Evolutionary conservation across 2,113 vertebrate species (phyloP).

Genomic region (Gallinago paraguaiae): DNA sequence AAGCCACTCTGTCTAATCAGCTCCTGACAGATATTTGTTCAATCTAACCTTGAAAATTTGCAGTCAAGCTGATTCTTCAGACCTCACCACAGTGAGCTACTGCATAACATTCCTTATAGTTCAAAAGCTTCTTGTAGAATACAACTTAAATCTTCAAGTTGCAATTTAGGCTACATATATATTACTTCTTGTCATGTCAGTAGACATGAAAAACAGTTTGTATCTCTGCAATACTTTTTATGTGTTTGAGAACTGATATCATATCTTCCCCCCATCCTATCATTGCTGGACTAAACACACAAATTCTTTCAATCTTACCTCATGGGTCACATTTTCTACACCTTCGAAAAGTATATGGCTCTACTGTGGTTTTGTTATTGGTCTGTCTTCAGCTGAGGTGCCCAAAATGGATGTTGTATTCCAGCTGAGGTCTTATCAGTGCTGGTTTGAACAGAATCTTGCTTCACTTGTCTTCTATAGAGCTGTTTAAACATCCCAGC

Average conservation of each 20-base stretch:
- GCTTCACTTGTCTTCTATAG: background rate
- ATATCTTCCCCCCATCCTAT: background rate
- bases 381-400: background rate
- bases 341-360: background rate
- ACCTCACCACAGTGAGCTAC: background rate
- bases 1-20: background rate
- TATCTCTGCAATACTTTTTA: background rate
- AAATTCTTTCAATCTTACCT: background rate
- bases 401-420: background rate
- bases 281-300: background rate
- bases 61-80: background rate
- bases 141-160: background rate
- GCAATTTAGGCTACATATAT: background rate
- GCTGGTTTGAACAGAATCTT: background rate
- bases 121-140: background rate
- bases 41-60: constrained; percentile 9
- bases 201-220: background rate
- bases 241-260: background rate
- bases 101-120: background rate
- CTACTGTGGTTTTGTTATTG: background rate
- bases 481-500: background rate
- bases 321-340: background rate
- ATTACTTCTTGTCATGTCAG: background rate
- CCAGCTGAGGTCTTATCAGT: background rate
- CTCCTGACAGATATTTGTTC: background rate